phyloP scores from a whole-genome alignment of 2,113 vertebrate genomes.

The Tragulus kanchil region DNA sequence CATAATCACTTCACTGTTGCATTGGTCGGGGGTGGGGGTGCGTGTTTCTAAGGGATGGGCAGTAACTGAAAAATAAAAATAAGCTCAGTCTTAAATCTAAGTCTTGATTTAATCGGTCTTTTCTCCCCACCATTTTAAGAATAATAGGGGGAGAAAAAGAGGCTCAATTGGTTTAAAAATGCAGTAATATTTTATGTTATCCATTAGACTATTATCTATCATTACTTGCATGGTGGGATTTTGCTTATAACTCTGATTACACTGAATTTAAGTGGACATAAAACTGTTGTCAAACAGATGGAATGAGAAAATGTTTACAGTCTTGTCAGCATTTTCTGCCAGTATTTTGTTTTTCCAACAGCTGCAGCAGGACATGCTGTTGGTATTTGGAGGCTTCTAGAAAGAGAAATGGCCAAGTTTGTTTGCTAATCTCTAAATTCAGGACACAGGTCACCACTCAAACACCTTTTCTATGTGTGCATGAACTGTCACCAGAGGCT shows the following conservation, averaged over 20 bases:
- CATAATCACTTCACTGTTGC: not conserved
- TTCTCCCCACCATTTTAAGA: slow-evolving; percentile 2
- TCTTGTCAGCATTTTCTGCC: not conserved
- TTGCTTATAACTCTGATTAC: slow-evolving; percentile 27
- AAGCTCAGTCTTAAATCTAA: not conserved
- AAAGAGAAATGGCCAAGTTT: slow-evolving; percentile 19
- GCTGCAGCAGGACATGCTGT: not conserved
- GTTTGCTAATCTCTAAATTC: slow-evolving; percentile 18
- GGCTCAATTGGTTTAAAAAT: not conserved
- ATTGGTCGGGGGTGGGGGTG: not conserved
- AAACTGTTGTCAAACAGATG: slow-evolving; percentile 8
- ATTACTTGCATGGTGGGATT: not conserved
- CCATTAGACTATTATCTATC: not conserved
- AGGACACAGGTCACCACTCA: not conserved
- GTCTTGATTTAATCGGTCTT: not conserved
- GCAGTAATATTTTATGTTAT: not conserved
- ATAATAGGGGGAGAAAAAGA: not conserved
- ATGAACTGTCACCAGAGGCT: not conserved
- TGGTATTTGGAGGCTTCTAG: slow-evolving; percentile 53
- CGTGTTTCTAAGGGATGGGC: not conserved
- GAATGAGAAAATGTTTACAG: slow-evolving; percentile 33
- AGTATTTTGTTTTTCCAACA: slow-evolving; percentile 12
- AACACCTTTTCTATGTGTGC: not conserved
- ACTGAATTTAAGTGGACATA: not conserved
- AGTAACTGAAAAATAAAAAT: not conserved